Evolutionary conservation across 2,797 vertebrate species (phyloP), one percentile per base, ranked within the genome.

Genomic region (Phalloptychus januarius): DNA sequence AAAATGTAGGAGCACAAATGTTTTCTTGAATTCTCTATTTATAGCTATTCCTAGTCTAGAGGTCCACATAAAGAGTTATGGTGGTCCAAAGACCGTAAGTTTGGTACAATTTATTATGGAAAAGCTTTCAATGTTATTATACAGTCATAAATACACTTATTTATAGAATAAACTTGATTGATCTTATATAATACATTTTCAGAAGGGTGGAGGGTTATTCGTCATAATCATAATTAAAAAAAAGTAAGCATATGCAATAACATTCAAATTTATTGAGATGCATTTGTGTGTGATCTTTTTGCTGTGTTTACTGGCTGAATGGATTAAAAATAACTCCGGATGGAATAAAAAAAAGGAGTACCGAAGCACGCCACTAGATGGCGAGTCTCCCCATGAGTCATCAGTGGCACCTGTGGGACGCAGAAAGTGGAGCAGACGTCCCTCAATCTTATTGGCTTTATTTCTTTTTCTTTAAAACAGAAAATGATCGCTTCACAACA

Each of bases 391-490:
- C 5, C 79, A 92, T 95, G 94, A 95, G 94, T 95, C 94, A 95
- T 94, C 91, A 83, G 77, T 74, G 85, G 80, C 87, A 90, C 87
- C 86, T 90, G 83, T 85, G 80, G 80, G 85, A 82, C 76, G 72
- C 46, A 78, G 70, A 77, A 77, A 78, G 20, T 11, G 81, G 18
- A 77, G 56, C 75, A 83, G 87, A 81, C 81, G 54, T 28, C 76
- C 67, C 79, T 86, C 86, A 78, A 79, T 94, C 89, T 94, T 91
- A 93, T 90, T 87, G 92, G 88, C 90, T 95, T 95, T 95, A 95
- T 95, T 96, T 92, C 87, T 96, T 96, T 96, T 96, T 96, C 95
- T 96, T 96, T 96, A 97, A 96, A 96, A 96, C 96, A 96, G 95
- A 96, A 97, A 97, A 96, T 94, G 90, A 95, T 95, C 88, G 95